Evolutionary conservation across 2,888 invertebrate genomes (phyloP).

Genomic region (Aphodius sticticus): DNA sequence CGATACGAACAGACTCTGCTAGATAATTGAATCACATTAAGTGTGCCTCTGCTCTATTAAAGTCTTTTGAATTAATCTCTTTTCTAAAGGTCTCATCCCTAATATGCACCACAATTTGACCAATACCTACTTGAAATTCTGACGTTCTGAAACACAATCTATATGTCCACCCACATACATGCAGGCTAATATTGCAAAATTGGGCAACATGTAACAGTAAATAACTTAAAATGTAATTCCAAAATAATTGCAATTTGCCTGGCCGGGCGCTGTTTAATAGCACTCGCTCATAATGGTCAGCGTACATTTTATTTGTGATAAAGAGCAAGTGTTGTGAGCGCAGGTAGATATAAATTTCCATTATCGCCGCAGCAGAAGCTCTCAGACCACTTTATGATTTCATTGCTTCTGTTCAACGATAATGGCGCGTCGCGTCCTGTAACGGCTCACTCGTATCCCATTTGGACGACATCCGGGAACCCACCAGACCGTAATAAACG

Average conservation of each 20-base stretch:
- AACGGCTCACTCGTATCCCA: constrained; percentile 70
- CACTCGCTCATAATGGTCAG: background rate
- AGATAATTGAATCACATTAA: no score
- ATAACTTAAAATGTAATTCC: background rate
- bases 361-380: constrained; percentile 70
- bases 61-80: no score
- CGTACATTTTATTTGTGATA: background rate
- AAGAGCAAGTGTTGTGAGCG: background rate
- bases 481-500: constrained; percentile 72
- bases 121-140: no score
- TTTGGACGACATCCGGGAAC: constrained; percentile 72
- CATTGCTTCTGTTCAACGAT: constrained; percentile 69
- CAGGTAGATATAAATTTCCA: constrained; percentile 64
- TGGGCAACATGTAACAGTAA: background rate
- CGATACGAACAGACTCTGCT: no score
- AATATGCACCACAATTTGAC: no score
- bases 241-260: background rate
- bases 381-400: constrained; percentile 73
- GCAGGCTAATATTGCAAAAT: no score
- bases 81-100: no score
- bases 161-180: background rate
- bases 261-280: background rate
- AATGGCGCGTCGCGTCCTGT: constrained; percentile 59
- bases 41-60: no score
- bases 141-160: no score